Base-by-base conservation (phyloP, 2,113 vertebrate genomes). In the Amazona vittata region DNA sequence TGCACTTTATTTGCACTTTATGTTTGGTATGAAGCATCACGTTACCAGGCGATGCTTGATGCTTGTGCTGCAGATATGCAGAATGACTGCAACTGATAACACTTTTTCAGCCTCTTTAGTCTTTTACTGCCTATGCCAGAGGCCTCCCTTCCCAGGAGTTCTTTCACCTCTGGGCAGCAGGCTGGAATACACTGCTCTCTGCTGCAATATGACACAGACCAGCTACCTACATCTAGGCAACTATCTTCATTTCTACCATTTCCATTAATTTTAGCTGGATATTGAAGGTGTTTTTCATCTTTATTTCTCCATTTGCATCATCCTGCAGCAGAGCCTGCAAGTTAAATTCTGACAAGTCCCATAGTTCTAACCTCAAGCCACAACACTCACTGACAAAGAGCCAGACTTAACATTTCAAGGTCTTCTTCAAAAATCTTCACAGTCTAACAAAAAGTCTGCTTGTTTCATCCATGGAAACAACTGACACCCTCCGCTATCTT, bases 301-400 rank as follows among this genome's bases (percentile, higher is more conserved):
- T 67, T 73, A 74, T 63, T 89, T 91, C 83, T 93, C 79, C 86
- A 83, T 87, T 79, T 87, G 62, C 57, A 82, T 69, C 62, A 92
- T 89, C 53, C 91, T 85, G 46, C 63, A 94, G 81, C 78, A 93
- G 22, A 94, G 71, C 55, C 79, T 92, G 22, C 22, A 96, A 83
- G 82, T 93, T 90, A 94, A 93, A 95, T 90, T 90, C 49, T 87
- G 65, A 86, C 74, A 91, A 84, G 86, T 57, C 62, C 91, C 52
- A 59, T 62, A 69, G 88, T 28, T 93, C 74, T 89, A 96, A 97
- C 91, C 89, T 91, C 86, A 93, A 96, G 81, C 93, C 93, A 78
- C 68, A 86, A 79, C 75, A 69, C 65, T 71, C 8, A 1, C 69
- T 93, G 90, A 94, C 87, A 86, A 93, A 96, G 90, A 96, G 71